Evolutionary conservation across 2,797 vertebrate species (phyloP).

Genomic region (Acipenser ruthenus): DNA sequence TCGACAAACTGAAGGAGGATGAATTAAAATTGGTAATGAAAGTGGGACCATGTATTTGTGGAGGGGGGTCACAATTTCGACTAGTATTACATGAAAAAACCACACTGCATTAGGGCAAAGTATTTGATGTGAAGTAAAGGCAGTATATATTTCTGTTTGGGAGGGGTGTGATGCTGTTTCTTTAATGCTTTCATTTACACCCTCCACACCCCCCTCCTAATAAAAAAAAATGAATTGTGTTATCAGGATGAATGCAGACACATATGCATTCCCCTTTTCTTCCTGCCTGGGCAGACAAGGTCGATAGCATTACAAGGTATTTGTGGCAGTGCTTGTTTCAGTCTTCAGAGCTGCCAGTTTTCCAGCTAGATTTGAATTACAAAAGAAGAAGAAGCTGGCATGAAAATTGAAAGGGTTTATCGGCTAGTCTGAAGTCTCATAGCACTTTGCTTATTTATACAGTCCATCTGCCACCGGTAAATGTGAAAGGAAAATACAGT

Average conservation of each 20-base stretch:
- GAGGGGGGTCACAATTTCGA: too few relatives aligned
- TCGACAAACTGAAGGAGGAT: conserved; percentile 65
- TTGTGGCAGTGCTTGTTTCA: conserved; percentile 83
- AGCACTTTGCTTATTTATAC: conserved; percentile 81
- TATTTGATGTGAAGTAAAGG: conserved; percentile 39
- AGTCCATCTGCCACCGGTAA: conserved; percentile 77
- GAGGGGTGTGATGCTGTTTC: conserved; percentile 40
- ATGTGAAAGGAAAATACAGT: conserved; percentile 66
- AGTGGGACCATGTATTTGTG: conserved; percentile 8
- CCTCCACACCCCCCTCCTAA: conserved; percentile 31
- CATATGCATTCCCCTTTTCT: conserved; percentile 69
- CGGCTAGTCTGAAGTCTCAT: conserved; percentile 80
- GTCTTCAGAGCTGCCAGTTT: conserved; percentile 79
- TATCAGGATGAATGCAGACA: conserved; percentile 82
- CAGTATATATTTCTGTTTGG: conserved; percentile 52
- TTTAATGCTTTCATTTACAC: neutral
- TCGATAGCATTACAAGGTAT: conserved; percentile 82
- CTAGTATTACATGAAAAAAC: too few relatives aligned
- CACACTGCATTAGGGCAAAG: neutral
- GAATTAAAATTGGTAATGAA: conserved; percentile 76
- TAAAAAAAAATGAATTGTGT: conserved; percentile 69
- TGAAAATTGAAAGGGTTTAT: conserved; percentile 87
- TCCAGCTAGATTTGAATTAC: conserved; percentile 80
- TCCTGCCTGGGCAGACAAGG: conserved; percentile 82
- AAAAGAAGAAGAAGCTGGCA: conserved; percentile 86